Evolutionary conservation across 2,113 vertebrate genomes (phyloP).

Genomic region (Excalfactoria chinensis): DNA sequence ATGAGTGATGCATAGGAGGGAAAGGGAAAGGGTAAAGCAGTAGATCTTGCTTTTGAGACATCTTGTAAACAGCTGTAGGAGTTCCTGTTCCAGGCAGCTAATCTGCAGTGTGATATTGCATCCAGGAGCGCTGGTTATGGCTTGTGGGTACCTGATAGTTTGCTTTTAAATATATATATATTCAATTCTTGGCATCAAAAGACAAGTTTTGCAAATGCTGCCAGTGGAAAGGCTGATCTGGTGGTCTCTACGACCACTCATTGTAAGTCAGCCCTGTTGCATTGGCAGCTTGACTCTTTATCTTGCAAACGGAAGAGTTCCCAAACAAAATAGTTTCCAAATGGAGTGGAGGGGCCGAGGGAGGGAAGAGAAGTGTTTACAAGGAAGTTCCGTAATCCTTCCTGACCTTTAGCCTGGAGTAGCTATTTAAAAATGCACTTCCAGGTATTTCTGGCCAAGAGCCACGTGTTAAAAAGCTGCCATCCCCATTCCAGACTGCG

Average conservation of each 20-base stretch:
- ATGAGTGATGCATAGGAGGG: not conserved
- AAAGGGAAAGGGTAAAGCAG: constrained; percentile 46
- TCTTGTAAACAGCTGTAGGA: constrained; percentile 71
- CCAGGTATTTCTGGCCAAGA: constrained; percentile 25
- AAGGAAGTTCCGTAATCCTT: constrained; percentile 55
- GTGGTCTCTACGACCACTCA: constrained; percentile 35
- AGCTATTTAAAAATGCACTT: constrained; percentile 48
- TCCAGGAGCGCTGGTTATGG: not conserved
- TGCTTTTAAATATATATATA: not conserved
- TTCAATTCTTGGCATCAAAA: not conserved
- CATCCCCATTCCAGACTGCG: not conserved
- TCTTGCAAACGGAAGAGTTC: constrained; percentile 23
- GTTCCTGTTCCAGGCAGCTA: constrained; percentile 37
- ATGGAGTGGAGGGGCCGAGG: not conserved
- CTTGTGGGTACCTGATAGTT: constrained; percentile 4
- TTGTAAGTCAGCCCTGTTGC: not conserved
- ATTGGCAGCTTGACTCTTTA: not conserved
- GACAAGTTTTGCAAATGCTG: not conserved
- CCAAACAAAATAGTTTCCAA: not conserved
- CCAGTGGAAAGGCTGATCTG: constrained; percentile 57
- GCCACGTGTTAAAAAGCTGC: not conserved
- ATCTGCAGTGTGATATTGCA: constrained; percentile 34
- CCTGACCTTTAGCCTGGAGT: constrained; percentile 46
- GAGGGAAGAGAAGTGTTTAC: constrained; percentile 44
- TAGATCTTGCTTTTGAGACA: constrained; percentile 24